Evolutionary conservation across 2,113 vertebrate genomes (phyloP).

Genomic region (Silurus glanis): DNA sequence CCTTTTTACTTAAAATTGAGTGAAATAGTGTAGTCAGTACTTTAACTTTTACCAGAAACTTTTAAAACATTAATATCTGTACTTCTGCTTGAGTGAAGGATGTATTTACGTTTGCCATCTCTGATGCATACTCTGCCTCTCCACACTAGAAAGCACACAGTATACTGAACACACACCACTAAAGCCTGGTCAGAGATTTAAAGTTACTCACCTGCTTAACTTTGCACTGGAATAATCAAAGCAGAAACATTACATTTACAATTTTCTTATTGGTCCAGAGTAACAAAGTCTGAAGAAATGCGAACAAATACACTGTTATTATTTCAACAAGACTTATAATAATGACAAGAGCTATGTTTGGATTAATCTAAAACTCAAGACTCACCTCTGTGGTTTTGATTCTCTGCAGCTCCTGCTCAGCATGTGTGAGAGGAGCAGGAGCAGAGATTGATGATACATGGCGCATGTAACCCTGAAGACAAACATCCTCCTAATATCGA

Average conservation of each 20-base stretch:
- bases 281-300: neutral
- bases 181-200: neutral
- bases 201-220: constrained; percentile 69
- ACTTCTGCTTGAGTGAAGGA: too few relatives aligned
- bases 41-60: too few relatives aligned
- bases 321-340: neutral
- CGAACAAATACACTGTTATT: neutral
- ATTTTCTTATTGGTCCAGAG: neutral
- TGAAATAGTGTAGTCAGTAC: too few relatives aligned
- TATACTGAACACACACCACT: constrained; percentile 28
- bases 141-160: neutral
- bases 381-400: constrained; percentile 94
- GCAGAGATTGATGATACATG: constrained; percentile 84
- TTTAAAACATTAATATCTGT: too few relatives aligned
- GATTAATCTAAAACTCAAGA: neutral
- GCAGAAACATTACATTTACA: neutral
- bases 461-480: constrained; percentile 87
- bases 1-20: too few relatives aligned
- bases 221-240: constrained; percentile 61
- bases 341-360: neutral
- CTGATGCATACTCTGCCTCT: constrained; percentile 7
- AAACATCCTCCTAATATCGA: constrained; percentile 85
- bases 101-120: too few relatives aligned
- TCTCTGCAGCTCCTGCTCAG: constrained; percentile 92
- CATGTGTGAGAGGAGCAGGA: constrained; percentile 87